Percentiles rank a stretch among this genome's conserved stretches.
These are phyloP conservation scores for Actinia tenebrosa DNA, from an alignment of 64 coral and sea anemone genomes.

Conservation along the genomic window DNA sequence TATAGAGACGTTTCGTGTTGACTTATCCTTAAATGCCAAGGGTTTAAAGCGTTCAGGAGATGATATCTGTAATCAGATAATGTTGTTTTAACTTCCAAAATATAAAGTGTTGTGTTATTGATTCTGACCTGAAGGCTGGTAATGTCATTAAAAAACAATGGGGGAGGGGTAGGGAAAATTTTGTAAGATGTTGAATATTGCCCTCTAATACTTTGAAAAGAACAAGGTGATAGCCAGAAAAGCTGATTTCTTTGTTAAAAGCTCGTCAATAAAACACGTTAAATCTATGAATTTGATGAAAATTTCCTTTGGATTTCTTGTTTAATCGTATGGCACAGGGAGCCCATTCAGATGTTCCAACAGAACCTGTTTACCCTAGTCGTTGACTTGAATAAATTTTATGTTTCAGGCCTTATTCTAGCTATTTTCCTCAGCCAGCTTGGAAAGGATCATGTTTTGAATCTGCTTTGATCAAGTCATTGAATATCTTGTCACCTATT, in stretches of 20 bases:
- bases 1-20: too few species aligned
- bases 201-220: too few species aligned
- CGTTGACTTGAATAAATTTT: background rate
- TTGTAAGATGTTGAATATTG: background rate
- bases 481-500: background rate
- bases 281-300: too few species aligned
- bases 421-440: conserved; percentile 4
- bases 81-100: background rate
- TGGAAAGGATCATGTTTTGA: conserved; percentile 23
- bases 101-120: background rate
- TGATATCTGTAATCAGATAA: background rate
- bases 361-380: too few species aligned
- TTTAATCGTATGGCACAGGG: too few species aligned
- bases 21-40: background rate
- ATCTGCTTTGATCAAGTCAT: conserved; percentile 10
- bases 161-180: background rate
- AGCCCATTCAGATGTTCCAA: too few species aligned
- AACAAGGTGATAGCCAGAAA: too few species aligned
- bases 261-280: too few species aligned
- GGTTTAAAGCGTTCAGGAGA: background rate
- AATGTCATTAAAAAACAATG: background rate
- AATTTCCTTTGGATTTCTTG: too few species aligned
- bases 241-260: too few species aligned
- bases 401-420: conserved; percentile 3
- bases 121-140: background rate